Percentiles rank a stretch among this genome's conserved stretches.
These are phyloP conservation scores for Molorchus minor DNA, from an alignment of 2,888 invertebrate genomes.

Conservation along the genomic window DNA sequence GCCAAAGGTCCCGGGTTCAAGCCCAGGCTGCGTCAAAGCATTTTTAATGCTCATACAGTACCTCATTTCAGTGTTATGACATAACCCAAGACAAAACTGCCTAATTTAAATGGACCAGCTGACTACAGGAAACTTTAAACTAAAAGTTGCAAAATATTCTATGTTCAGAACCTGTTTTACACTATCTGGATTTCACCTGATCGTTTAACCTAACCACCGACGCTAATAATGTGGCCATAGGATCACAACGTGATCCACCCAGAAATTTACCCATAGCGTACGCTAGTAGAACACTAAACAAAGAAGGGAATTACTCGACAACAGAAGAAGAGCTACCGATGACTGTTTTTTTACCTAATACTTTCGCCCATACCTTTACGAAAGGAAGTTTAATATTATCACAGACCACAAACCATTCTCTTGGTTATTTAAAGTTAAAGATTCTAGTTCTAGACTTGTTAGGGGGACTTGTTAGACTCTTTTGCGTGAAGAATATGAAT, in stretches of 20 bases:
- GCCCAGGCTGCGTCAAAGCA: too few species aligned
- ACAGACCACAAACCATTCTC: constrained; percentile 55
- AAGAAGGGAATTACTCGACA: constrained; percentile 54
- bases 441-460: constrained; percentile 47
- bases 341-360: constrained; percentile 52
- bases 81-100: constrained; percentile 32
- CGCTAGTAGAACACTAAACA: constrained; percentile 50
- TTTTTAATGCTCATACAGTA: too few species aligned
- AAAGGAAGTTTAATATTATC: constrained; percentile 51
- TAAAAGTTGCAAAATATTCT: constrained; percentile 33
- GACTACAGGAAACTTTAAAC: constrained; percentile 34
- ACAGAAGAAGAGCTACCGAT: constrained; percentile 56
- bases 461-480: constrained; percentile 54
- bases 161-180: constrained; percentile 32
- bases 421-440: constrained; percentile 51
- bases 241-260: constrained; percentile 46
- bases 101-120: constrained; percentile 26
- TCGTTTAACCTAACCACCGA: constrained; percentile 52
- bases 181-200: constrained; percentile 49
- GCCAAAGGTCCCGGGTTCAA: too few species aligned
- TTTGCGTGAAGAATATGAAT: constrained; percentile 50
- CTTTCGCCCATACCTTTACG: constrained; percentile 56
- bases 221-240: constrained; percentile 52
- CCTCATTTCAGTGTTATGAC: constrained; percentile 30
- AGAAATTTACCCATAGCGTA: constrained; percentile 54